Evolutionary conservation across 2,888 invertebrate species (phyloP).

Genomic region (Acleris laterana): DNA sequence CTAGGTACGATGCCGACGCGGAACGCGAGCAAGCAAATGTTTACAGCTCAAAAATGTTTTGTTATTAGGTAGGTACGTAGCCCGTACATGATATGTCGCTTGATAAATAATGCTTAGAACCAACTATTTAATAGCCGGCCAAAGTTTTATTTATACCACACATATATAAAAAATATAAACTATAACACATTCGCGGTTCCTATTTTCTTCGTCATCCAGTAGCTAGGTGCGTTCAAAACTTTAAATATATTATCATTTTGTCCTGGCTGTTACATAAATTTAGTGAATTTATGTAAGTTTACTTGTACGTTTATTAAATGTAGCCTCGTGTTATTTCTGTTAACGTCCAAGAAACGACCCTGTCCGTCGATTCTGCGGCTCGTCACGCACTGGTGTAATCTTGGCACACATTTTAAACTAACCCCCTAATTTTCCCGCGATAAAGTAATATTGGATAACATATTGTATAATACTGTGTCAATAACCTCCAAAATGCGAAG

Average conservation of each 20-base stretch:
- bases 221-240: constrained; percentile 4
- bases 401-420: constrained; percentile 60
- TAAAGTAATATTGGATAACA: constrained; percentile 62
- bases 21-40: constrained; percentile 7
- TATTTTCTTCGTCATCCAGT: not conserved
- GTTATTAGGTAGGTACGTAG: constrained; percentile 25
- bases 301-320: constrained; percentile 23
- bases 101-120: constrained; percentile 17
- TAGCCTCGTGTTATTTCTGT: constrained; percentile 71
- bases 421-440: constrained; percentile 53
- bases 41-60: constrained; percentile 18
- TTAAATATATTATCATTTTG: constrained; percentile 1
- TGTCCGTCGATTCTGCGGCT: constrained; percentile 18
- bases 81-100: constrained; percentile 12
- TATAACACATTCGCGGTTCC: no score
- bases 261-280: constrained; percentile 10
- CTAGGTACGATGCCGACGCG: constrained; percentile 9
- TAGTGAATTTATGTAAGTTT: not conserved
- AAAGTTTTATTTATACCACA: not conserved
- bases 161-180: no score
- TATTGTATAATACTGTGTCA: constrained; percentile 75
- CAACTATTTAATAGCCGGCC: constrained; percentile 11
- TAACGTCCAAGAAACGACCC: constrained; percentile 35
- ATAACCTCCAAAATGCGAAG: constrained; percentile 81
- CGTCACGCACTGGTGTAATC: constrained; percentile 59